phyloP scores from a whole-genome alignment of 64 coral and sea anemone genomes.

The Pachyseris speciosa region DNA sequence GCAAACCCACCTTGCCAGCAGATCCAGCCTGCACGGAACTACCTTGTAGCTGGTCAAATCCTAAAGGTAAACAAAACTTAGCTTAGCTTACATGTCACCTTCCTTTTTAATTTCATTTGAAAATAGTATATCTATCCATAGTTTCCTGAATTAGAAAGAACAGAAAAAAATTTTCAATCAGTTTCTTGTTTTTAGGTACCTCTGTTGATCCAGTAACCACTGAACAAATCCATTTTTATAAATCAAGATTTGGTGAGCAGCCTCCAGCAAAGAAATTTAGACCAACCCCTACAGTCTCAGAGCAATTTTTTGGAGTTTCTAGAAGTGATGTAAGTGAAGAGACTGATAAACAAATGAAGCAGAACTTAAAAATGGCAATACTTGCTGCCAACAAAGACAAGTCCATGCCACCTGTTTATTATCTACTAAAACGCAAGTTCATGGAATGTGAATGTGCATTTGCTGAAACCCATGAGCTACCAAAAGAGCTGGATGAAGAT shows the following conservation, averaged over 20 bases:
- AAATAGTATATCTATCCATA: constrained; percentile 14
- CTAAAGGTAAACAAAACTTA: constrained; percentile 63
- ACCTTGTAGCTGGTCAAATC: constrained; percentile 37
- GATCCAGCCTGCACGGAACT: constrained; percentile 65
- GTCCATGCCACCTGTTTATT: constrained; percentile 40
- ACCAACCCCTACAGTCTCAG: constrained; percentile 53
- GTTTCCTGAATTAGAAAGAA: constrained; percentile 15
- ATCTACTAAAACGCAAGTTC: constrained; percentile 46
- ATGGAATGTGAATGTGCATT: constrained; percentile 13
- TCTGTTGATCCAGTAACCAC: constrained; percentile 54
- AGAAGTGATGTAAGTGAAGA: not conserved
- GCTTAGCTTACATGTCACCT: not conserved
- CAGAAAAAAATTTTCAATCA: not conserved
- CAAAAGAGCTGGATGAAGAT: constrained; percentile 54
- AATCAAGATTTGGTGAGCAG: constrained; percentile 72
- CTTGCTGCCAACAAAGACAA: constrained; percentile 34
- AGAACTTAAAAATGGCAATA: constrained; percentile 58
- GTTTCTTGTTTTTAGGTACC: constrained; percentile 13
- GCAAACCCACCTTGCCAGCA: constrained; percentile 11
- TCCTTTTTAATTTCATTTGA: not conserved
- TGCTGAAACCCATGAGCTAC: constrained; percentile 48
- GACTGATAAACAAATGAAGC: not conserved
- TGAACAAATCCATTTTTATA: constrained; percentile 70
- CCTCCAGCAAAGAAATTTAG: constrained; percentile 53
- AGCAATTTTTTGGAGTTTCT: constrained; percentile 37